Base-by-base conservation (phyloP, 1,140 invertebrate species). In the Drosophila ironensis region DNA sequence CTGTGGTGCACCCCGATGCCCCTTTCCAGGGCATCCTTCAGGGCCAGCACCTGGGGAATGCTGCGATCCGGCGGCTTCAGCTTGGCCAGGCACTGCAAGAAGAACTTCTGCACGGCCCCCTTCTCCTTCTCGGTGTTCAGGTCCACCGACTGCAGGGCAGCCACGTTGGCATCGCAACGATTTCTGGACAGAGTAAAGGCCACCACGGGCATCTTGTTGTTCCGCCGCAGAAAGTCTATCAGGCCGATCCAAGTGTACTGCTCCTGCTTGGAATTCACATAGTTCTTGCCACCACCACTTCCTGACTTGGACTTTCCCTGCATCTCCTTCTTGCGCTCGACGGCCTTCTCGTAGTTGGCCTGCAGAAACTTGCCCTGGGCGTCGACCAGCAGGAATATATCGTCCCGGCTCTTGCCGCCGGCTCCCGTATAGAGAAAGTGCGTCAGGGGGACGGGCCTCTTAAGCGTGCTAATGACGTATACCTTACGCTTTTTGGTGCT, bases 1-100 rank as follows among this genome's bases (percentile, higher is more conserved):
- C 97, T 98, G 89, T 99, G 98, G 91, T 99, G 98, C 9, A 99
- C 94, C 0, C 98, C 98, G 63, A 99, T 95, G 0, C 98, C 98
- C 69, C 94, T 93, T 80, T 94, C 93, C n/a, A 99, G 88, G 7
- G 98, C 93, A 37, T 94, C 92, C 87, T 94, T 92, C 90, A 99
- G 93, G 51, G 92, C 92, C 16, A 93, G 89, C 3, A 95, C 96
- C 92, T 99, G 98, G 2, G 98, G 98, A 47, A 99, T 91, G 60
- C 94, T 92, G 72, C 94, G 93, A 90, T 99, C 98, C 1, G 94
- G 93, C 41, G 94, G 94, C 84, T 98, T 98, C 0, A 99, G 91
- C 69, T 94, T 93, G 41, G 93, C 93, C 6, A 98, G 92, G 77
- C 96, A 97, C 68, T 95, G 93, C 72, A 98, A 97, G 90, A 99